Evolutionary conservation across 2,113 vertebrate species (phyloP).

Genomic region (Rhineura floridana): DNA sequence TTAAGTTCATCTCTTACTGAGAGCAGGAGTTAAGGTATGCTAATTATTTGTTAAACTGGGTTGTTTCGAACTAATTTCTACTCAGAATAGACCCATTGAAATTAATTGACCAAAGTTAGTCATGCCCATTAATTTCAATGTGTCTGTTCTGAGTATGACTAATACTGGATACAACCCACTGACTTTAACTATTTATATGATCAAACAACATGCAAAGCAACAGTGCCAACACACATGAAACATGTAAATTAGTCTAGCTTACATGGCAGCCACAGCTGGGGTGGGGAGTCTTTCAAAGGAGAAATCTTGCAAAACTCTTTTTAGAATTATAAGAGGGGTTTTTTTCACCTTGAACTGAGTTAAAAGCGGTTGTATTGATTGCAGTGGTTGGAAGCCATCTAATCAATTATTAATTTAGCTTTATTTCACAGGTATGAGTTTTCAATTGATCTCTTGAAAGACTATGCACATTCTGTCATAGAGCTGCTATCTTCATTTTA

Average conservation of each 20-base stretch:
- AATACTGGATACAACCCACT: too few species aligned
- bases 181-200: too few species aligned
- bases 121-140: too few species aligned
- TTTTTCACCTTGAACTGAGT: constrained; percentile 36
- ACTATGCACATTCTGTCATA: constrained; percentile 14
- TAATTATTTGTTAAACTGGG: neutral
- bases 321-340: neutral
- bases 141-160: too few species aligned
- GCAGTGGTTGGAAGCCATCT: constrained; percentile 37
- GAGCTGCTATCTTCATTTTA: constrained; percentile 45
- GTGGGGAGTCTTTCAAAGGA: neutral
- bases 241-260: neutral
- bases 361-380: constrained; percentile 61
- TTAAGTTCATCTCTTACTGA: neutral
- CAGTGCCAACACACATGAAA: neutral
- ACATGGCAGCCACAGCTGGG: neutral
- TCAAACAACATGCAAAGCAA: neutral
- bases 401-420: constrained; percentile 68
- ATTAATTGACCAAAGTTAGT: too few species aligned
- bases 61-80: too few species aligned
- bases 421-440: constrained; percentile 59
- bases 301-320: constrained; percentile 9
- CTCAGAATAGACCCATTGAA: too few species aligned
- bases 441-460: constrained; percentile 55
- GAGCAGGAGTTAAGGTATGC: neutral